phyloP scores from a whole-genome alignment of 2,113 vertebrate genomes.

The Bos indicus region DNA sequence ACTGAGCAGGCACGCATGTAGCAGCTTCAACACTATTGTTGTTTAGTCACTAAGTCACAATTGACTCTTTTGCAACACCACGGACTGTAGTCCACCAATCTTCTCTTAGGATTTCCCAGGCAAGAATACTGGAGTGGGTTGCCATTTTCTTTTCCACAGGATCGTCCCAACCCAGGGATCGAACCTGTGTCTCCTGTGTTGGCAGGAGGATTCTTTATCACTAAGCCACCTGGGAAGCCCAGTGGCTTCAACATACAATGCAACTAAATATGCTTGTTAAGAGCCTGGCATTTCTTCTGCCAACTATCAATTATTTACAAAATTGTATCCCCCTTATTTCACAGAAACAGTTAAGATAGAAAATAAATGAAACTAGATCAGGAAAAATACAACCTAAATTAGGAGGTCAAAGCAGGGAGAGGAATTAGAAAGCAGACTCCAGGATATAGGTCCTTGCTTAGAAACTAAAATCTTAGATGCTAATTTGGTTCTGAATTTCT shows the following conservation, averaged over 20 bases:
- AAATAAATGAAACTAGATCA: not conserved
- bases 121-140: not conserved
- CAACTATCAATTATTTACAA: not conserved
- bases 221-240: not conserved
- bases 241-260: not conserved
- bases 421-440: not conserved
- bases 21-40: not conserved
- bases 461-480: not conserved
- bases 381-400: not conserved
- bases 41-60: not conserved
- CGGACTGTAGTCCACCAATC: not conserved
- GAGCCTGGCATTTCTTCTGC: not conserved
- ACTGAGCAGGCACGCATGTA: not conserved
- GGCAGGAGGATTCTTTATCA: not conserved
- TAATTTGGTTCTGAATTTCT: not conserved
- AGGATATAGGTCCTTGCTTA: not conserved
- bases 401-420: not conserved
- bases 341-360: not conserved
- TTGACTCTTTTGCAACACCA: not conserved
- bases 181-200: fast-evolving
- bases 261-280: not conserved
- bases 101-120: not conserved
- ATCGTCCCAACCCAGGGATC: not conserved
- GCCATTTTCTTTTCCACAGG: not conserved
- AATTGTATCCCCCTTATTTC: not conserved